Evolutionary conservation across 2,113 vertebrate species (phyloP).

Genomic region (Rhea pennata): DNA sequence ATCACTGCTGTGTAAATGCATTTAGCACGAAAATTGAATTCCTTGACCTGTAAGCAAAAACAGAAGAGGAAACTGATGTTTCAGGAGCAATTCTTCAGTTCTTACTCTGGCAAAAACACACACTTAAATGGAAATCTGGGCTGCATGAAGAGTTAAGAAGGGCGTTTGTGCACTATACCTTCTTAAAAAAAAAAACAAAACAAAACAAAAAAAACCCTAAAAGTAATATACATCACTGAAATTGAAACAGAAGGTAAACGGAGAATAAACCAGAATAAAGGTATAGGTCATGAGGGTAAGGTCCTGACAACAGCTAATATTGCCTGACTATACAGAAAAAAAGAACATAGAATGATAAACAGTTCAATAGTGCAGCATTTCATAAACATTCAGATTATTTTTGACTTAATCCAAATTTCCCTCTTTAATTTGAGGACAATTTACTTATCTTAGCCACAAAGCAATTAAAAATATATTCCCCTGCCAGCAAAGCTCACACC

Average conservation of each 20-base stretch:
- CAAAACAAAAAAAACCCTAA: background rate
- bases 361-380: background rate
- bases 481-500: background rate
- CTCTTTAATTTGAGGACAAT: background rate
- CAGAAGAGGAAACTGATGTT: background rate
- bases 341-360: background rate
- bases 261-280: background rate
- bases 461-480: background rate
- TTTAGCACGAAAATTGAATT: slow-evolving; percentile 98
- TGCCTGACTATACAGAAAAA: background rate
- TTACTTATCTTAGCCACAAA: slow-evolving; percentile 1
- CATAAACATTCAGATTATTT: background rate
- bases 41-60: slow-evolving; percentile 87
- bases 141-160: background rate
- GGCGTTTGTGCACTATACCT: background rate
- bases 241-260: background rate
- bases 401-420: background rate
- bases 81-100: background rate
- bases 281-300: background rate
- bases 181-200: background rate
- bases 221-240: background rate
- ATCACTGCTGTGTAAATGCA: slow-evolving; percentile 98
- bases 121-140: background rate
- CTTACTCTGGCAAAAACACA: background rate
- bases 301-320: background rate